Evolutionary conservation across 2,888 invertebrate species (phyloP).

Genomic region (Anarsia innoxiella): DNA sequence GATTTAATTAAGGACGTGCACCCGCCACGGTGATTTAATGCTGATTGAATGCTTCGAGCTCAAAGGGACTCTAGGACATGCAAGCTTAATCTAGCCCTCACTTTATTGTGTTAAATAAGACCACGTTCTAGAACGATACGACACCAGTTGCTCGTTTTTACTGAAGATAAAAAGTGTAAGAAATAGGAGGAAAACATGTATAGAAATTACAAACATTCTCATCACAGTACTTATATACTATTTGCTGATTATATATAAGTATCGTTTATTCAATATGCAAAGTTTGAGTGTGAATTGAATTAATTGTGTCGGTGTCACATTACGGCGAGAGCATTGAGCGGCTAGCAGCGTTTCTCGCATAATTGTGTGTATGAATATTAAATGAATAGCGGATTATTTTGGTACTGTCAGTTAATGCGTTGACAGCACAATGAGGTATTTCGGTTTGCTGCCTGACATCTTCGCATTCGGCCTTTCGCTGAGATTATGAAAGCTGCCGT

Average conservation of each 20-base stretch:
- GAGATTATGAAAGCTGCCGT: conserved; percentile 38
- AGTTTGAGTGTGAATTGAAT: conserved; percentile 44
- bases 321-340: conserved; percentile 44
- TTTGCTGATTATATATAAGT: too few relatives aligned
- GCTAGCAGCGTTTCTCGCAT: conserved; percentile 50
- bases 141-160: too few relatives aligned
- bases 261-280: too few relatives aligned
- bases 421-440: conserved; percentile 67
- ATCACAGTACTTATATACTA: too few relatives aligned
- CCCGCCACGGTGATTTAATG: conserved; percentile 51
- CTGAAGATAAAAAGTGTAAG: too few relatives aligned
- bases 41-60: conserved; percentile 49
- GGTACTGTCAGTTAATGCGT: conserved; percentile 65
- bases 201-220: too few relatives aligned
- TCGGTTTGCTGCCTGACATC: conserved; percentile 53
- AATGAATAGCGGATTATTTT: conserved; percentile 67
- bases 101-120: too few relatives aligned
- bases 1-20: conserved; percentile 23
- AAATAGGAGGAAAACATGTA: too few relatives aligned
- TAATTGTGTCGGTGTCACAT: conserved; percentile 43
- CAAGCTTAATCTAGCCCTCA: too few relatives aligned
- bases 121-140: too few relatives aligned
- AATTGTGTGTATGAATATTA: conserved; percentile 61
- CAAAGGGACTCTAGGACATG: neutral
- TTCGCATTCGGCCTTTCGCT: conserved; percentile 29